phyloP scores from a whole-genome alignment of 1,140 invertebrate species.

The Leptonema lineaticorne region DNA sequence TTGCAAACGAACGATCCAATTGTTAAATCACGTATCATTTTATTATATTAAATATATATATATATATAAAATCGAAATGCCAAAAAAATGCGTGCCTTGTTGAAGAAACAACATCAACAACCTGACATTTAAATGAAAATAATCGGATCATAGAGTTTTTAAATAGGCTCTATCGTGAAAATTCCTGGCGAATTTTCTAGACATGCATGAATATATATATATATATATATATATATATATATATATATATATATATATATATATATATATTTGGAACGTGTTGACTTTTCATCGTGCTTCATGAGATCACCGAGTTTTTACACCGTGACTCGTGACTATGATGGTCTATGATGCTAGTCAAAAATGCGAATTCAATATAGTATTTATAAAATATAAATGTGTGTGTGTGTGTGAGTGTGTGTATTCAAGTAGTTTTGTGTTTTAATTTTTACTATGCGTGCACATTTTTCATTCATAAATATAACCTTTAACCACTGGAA shows the following conservation, averaged over 20 bases:
- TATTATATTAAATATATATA: background rate
- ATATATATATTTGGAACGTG: background rate
- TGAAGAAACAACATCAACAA: background rate
- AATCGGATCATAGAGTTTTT: background rate
- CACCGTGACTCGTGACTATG: no score
- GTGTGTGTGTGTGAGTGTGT: background rate
- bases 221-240: background rate
- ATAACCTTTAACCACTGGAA: no score
- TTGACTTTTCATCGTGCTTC: background rate
- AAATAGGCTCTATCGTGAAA: background rate
- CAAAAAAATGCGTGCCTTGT: background rate
- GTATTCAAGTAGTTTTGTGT: no score
- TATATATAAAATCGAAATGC: background rate
- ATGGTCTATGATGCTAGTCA: no score
- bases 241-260: background rate
- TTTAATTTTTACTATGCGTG: no score
- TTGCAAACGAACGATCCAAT: background rate
- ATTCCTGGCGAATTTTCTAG: background rate
- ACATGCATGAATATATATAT: background rate
- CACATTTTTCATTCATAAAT: no score
- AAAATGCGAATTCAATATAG: background rate
- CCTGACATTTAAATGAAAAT: background rate
- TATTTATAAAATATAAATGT: background rate
- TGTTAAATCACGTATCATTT: constrained; percentile 2
- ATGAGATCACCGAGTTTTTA: background rate